Evolutionary conservation across 35 echinoderm and acorn worm species (phyloP).

Genomic region (Apostichopus parvimensis): DNA sequence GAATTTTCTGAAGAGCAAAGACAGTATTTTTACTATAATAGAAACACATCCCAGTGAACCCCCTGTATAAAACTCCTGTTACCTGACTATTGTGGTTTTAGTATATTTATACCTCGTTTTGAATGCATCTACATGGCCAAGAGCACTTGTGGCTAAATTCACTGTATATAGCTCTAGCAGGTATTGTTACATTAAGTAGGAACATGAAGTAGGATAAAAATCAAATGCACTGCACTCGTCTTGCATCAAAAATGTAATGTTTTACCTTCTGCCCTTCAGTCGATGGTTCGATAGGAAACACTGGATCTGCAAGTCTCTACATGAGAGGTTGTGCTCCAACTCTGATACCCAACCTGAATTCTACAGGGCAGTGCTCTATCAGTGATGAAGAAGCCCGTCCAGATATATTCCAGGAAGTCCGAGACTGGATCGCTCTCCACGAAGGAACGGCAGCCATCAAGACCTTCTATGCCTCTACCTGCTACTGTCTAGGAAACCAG

Average conservation of each 20-base stretch:
- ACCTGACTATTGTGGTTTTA: too few relatives aligned
- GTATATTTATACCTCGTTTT: too few relatives aligned
- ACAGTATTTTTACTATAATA: too few relatives aligned
- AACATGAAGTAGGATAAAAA: too few relatives aligned
- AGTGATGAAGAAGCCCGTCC: neutral
- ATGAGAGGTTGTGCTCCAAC: neutral
- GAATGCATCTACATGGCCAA: too few relatives aligned
- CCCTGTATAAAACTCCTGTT: too few relatives aligned
- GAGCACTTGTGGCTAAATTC: too few relatives aligned
- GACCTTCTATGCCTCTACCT: neutral
- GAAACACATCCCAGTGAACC: rapidly evolving
- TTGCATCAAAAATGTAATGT: neutral
- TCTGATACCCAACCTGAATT: neutral
- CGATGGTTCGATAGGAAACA: neutral
- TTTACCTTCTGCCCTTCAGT: neutral
- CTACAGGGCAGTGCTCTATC: neutral
- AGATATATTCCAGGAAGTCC: neutral
- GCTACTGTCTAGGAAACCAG: neutral
- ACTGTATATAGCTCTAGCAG: too few relatives aligned
- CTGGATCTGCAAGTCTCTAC: neutral
- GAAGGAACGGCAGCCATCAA: neutral
- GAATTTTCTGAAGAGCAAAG: too few relatives aligned
- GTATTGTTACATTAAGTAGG: too few relatives aligned
- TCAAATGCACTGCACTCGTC: neutral
- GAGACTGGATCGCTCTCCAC: neutral